Base-by-base conservation (phyloP, 2,113 vertebrate genomes). In the Nannospalax galili region DNA sequence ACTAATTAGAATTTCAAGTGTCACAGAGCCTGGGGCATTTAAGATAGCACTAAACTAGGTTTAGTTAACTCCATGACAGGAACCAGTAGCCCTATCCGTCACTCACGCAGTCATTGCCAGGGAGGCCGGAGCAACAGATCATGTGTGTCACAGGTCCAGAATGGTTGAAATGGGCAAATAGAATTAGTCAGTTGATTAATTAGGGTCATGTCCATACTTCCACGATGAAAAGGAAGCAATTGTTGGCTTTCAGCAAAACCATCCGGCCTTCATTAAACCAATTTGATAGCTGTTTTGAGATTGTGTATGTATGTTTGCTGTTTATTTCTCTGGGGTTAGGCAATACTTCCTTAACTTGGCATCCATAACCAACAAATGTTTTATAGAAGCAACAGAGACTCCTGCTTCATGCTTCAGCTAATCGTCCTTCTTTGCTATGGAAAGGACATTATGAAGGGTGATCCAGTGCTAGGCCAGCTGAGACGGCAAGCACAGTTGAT, bases 1-100 rank as follows among this genome's bases (percentile, higher is more conserved):
- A 60, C 96, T 97, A 97, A 98, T 97, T 98, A 96, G 96, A 97
- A 97, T 98, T 98, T 97, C 95, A 97, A 97, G 96, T 95, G 94
- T 96, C 95, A 93, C 72, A 93, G 85, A 95, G 96, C 96, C 96
- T 69, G 80, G 70, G 96, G 96, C 94, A 0, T 85, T 96, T 37
- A 79, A 88, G 92, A 94, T 79, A 93, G 95, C 92, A 92, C 82
- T 84, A 78, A 96, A 96, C 92, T 93, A 73, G 94, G 78, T 96
- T 96, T 90, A 88, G 96, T 95, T 95, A 95, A 96, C 77, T 94
- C 62, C 26, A 0, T 42, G 82, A 74, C 86, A 91, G 89, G 70
- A 87, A 87, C 52, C 58, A 72, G 42, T 42, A 90, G 78, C 69
- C 56, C 73, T 90, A 88, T 91, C 60, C 69, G 32, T 94, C 90